Base-by-base conservation (phyloP, 2,888 invertebrate species). In the Drosophila rellima region DNA sequence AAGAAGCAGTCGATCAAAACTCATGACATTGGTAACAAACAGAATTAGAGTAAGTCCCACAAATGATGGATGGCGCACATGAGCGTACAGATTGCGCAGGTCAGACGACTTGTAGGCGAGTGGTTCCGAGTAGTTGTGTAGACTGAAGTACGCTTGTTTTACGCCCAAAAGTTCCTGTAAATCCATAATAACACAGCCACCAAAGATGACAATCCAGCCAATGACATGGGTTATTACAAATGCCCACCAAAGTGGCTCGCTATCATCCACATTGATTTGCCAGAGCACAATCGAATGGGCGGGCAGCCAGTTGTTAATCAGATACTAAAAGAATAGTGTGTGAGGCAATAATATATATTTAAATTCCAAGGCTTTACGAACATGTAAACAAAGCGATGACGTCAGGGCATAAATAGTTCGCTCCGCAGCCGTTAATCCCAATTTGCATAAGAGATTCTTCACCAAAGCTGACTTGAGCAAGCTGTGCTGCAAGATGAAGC, bases 61-160 rank as follows among this genome's bases (percentile, higher is more conserved):
- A 74, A 95, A 95, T 64, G 95, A 95, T 1, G 95, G 95, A 92
- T 95, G 95, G 44, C 95, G 93, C 89, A 95, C 93, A 75, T 95
- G 94, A 0, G 91, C 81, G 70, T 94, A 94, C 26, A 94, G 92
- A 73, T 93, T 92, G 51, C 93, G 93, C 52, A 95, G 86, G 64
- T 94, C 93, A 15, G 74, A 80, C 0, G 95, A 94, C 90, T 95
- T 95, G 68, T 93, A 93, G 1, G 90, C 78, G 67, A 93, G 92
- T 0, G 95, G 94, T 39, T 93, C 92, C 8, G 93, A 93, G 67
- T 93, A 92, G 17, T 92, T 92, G 47, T 93, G 93, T 18, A 94
- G 80, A 76, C 93, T 93, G 69, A 95, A 95, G 87, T 94, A 95
- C 6, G 94, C 93, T 93, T 95, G 95, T 84, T 95, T 95, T 5